Evolutionary conservation across 2,888 invertebrate genomes (phyloP).

Genomic region (Mythimna impura): DNA sequence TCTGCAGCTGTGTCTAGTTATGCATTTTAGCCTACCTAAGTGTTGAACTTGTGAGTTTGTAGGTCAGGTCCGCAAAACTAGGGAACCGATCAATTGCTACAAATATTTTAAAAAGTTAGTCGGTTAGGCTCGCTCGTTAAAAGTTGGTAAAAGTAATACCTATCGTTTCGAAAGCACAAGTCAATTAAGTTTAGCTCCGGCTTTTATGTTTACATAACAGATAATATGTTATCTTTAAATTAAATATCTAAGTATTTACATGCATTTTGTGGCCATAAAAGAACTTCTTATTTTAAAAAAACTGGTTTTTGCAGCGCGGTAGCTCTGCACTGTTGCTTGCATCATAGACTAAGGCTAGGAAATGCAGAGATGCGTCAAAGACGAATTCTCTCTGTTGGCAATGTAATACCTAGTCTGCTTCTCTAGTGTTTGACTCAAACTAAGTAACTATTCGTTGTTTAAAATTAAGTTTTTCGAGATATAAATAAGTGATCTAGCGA

Average conservation of each 20-base stretch:
- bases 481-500: too few species aligned
- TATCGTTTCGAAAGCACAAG: constrained; percentile 26
- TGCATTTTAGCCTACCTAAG: background rate
- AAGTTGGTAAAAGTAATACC: constrained; percentile 19
- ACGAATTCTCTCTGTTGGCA: background rate
- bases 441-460: too few species aligned
- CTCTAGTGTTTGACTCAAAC: too few species aligned
- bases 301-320: constrained; percentile 69
- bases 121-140: background rate
- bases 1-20: too few species aligned
- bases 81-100: background rate
- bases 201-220: constrained; percentile 35
- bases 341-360: constrained; percentile 62
- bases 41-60: background rate
- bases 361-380: constrained; percentile 33
- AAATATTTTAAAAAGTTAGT: constrained; percentile 11
- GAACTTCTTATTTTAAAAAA: constrained; percentile 51
- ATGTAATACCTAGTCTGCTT: too few species aligned
- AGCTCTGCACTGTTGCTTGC: constrained; percentile 64
- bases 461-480: background rate
- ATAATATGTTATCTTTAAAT: constrained; percentile 38
- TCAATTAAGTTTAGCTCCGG: constrained; percentile 16
- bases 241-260: constrained; percentile 28
- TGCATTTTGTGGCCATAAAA: constrained; percentile 55
- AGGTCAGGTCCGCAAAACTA: constrained; percentile 10